Evolutionary conservation across 2,797 vertebrate genomes (phyloP), one percentile per base, ranked within the genome.

Genomic region (Catamblyrhynchus diadema): DNA sequence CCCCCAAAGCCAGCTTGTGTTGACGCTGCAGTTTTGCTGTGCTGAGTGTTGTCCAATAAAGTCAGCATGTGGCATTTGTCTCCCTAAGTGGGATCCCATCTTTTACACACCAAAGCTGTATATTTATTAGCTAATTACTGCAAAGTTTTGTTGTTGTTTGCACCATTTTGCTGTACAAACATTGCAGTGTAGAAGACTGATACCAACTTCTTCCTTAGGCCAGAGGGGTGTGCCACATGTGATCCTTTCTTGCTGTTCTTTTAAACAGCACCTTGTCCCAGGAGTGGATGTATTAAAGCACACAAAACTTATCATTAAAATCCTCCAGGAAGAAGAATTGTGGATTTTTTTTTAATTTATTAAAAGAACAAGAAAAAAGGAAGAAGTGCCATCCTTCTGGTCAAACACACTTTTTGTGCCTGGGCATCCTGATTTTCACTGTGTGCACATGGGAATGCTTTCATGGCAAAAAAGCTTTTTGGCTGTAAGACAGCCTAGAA

Each of bases 181-280:
- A 0, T 8, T 27, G 4, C 4, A 0, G 3, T 69, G 60, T 20
- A 30, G 42, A 8, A 39, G 4, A 44, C 1, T 33, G 65, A 7
- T 50, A 44, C 45, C 50, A 6, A 0, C 28, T 53, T 12, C 56
- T 69, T 51, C 81, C 39, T 73, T 44, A 41, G 64, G 37, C 48
- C 27, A 5, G 37, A 27, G 78, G 42, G 72, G 32, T 3, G 8
- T 3, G 12, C 7, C 3, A 12, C 37, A 17, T 3, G 0, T 7
- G 23, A 30, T 62, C 44, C 13, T 60, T 51, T 37, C 42, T 37
- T 51, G 19, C 33, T 86, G 10, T 41, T 42, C 17, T 66, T n/a
- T 61, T 57, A 35, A 33, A 27, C 56, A 82, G 2, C 47, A 28
- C 30, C 3, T 50, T 65, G 7, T n/a, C 14, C 54, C 20, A 66